Evolutionary conservation across 2,888 invertebrate genomes (phyloP).

Genomic region (Hyposoter dolosus): DNA sequence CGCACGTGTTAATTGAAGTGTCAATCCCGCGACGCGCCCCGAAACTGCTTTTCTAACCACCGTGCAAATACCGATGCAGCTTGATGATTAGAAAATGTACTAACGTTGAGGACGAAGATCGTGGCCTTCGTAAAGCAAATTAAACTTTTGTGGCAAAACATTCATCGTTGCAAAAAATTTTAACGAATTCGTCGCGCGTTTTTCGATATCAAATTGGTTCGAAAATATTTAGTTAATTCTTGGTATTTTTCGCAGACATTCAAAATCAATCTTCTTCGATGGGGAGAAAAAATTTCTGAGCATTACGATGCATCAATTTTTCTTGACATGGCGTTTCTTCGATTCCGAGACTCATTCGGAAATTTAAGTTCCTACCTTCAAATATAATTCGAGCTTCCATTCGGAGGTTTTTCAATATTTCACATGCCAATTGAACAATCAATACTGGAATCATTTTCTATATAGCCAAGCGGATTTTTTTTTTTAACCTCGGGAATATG

Average conservation of each 20-base stretch:
- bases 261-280: background rate
- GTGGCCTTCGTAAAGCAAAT: background rate
- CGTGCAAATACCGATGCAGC: background rate
- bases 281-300: background rate
- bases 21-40: slow-evolving; percentile 64
- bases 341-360: background rate
- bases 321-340: background rate
- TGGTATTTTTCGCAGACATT: background rate
- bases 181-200: background rate
- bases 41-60: slow-evolving; percentile 9
- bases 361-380: background rate
- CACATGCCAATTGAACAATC: too few species aligned
- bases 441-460: too few species aligned
- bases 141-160: background rate
- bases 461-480: background rate
- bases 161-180: background rate
- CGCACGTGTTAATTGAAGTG: slow-evolving; percentile 66
- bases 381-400: background rate
- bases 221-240: background rate
- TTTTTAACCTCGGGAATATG: background rate
- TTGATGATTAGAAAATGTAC: background rate
- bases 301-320: background rate
- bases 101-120: background rate
- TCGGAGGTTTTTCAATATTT: background rate
- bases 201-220: background rate